Conservation (phyloP, 2,888 invertebrate genomes). For the Coelopa pilipes region DNA sequence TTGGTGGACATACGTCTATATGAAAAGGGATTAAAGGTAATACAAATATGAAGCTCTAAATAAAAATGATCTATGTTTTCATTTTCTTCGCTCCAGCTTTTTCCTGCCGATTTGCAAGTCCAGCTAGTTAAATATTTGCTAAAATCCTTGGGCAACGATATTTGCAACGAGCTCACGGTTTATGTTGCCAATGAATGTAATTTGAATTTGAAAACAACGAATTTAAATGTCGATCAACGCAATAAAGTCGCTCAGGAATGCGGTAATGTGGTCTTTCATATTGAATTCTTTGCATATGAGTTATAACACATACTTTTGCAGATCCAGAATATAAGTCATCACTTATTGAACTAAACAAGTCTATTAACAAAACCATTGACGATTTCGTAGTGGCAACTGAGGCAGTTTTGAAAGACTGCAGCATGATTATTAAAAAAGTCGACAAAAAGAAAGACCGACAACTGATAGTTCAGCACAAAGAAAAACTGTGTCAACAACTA, state of each 20-base stretch:
- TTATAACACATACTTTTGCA: conserved; percentile 47
- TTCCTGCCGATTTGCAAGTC: conserved; percentile 73
- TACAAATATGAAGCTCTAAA: neutral
- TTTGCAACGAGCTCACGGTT: conserved; percentile 80
- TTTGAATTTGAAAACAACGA: conserved; percentile 69
- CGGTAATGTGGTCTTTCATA: conserved; percentile 48
- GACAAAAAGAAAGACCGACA: conserved; percentile 90
- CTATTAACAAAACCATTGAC: conserved; percentile 78
- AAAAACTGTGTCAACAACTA: conserved; percentile 83
- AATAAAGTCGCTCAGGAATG: conserved; percentile 77
- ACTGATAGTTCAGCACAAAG: conserved; percentile 81
- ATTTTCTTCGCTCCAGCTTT: conserved; percentile 57
- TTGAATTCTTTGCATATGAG: neutral
- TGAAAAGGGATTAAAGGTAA: conserved; percentile 78
- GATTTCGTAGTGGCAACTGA: conserved; percentile 83
- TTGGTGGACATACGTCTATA: conserved; percentile 81
- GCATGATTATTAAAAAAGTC: conserved; percentile 85
- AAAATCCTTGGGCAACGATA: conserved; percentile 85
- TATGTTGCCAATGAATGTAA: conserved; percentile 83
- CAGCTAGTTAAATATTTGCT: conserved; percentile 84
- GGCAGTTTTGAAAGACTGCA: conserved; percentile 75
- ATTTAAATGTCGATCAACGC: conserved; percentile 74
- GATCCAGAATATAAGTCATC: conserved; percentile 76
- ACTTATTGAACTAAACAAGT: conserved; percentile 75
- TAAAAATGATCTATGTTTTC: neutral